Conservation (phyloP, 2,888 invertebrate species). For the Chouioia cunea region DNA sequence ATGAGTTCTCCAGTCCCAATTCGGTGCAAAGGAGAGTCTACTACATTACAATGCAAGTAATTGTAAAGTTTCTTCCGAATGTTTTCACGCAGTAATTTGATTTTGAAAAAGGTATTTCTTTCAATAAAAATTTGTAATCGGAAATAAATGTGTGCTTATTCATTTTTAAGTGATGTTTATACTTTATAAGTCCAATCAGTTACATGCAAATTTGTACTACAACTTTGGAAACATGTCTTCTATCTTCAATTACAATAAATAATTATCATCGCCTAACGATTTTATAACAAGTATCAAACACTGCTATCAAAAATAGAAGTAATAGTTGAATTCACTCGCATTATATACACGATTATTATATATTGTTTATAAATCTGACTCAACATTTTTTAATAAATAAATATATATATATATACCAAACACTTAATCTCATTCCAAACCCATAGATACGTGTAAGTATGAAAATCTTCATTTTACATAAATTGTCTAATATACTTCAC, state of each 20-base stretch:
- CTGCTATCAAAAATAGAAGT: too few relatives aligned
- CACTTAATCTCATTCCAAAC: too few relatives aligned
- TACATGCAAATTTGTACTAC: constrained; percentile 26
- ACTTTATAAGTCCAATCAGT: constrained; percentile 1
- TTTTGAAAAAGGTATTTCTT: neutral
- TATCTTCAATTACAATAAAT: too few relatives aligned
- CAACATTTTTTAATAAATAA: neutral
- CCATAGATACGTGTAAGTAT: too few relatives aligned
- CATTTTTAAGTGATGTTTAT: constrained; percentile 4
- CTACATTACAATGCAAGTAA: constrained; percentile 28
- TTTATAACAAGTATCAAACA: too few relatives aligned
- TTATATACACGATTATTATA: too few relatives aligned
- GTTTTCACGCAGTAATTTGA: too few relatives aligned
- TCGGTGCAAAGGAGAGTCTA: constrained; percentile 49
- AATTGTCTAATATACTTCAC: constrained; percentile 9
- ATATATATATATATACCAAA: constrained; percentile 7
- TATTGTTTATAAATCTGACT: too few relatives aligned
- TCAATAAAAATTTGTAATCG: constrained; percentile 7
- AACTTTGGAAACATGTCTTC: too few relatives aligned
- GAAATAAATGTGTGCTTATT: constrained; percentile 14
- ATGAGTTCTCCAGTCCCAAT: constrained; percentile 75
- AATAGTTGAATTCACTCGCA: too few relatives aligned
- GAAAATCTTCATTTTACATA: too few relatives aligned
- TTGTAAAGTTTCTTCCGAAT: neutral
- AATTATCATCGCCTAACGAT: too few relatives aligned